These are phyloP conservation scores for Orthonevra nobilis DNA, from an alignment of 2,888 invertebrate species.

Conservation along the genomic window DNA sequence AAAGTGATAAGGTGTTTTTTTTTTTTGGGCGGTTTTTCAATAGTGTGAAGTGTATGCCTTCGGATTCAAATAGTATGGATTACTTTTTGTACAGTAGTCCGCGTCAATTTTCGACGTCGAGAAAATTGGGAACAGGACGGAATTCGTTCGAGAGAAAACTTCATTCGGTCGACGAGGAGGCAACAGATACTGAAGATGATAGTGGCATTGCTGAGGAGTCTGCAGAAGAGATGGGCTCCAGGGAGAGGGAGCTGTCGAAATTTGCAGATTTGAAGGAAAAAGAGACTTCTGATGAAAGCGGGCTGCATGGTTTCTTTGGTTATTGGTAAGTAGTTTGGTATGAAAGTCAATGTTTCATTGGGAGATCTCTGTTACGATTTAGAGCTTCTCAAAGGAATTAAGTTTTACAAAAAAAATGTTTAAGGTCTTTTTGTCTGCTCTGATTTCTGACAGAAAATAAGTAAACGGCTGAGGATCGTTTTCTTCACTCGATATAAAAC, in stretches of 20 bases:
- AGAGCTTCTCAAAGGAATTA: too few species aligned
- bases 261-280: conserved; percentile 46
- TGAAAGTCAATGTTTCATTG: too few species aligned
- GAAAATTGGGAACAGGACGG: conserved; percentile 3
- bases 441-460: too few species aligned
- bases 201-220: conserved; percentile 74
- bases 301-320: conserved; percentile 70
- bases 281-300: conserved; percentile 35
- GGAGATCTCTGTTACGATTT: too few species aligned
- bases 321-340: conserved; percentile 71
- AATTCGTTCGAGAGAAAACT: conserved; percentile 54
- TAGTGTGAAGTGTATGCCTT: conserved; percentile 40
- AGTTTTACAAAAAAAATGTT: too few species aligned
- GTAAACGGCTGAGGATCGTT: too few species aligned
- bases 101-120: conserved; percentile 15
- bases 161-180: conserved; percentile 67
- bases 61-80: conserved; percentile 51
- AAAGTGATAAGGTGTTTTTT: too few species aligned
- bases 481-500: too few species aligned
- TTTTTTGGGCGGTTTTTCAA: conserved; percentile 1
- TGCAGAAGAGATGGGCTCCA: conserved; percentile 67
- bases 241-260: conserved; percentile 61
- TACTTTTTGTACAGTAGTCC: conserved; percentile 42
- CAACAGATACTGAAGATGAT: conserved; percentile 73
- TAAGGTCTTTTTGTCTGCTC: too few species aligned